Base-by-base conservation (phyloP, 2,113 vertebrate species). In the Acanthochromis polyacanthus region DNA sequence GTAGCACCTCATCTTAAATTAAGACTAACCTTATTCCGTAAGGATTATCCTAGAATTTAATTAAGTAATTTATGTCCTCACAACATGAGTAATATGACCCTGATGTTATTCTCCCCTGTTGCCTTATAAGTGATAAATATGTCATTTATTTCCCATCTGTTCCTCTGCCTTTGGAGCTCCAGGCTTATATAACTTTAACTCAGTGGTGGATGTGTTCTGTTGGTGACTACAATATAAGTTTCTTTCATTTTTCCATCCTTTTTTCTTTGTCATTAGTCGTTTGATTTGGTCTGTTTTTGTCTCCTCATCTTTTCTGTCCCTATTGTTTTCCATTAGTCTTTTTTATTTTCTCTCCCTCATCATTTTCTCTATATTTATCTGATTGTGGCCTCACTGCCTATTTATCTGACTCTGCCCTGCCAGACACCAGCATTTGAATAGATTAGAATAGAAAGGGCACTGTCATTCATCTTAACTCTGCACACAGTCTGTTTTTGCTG, bases 381-480 rank as follows among this genome's bases (percentile, higher is more conserved):
- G 73, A 48, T 50, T 11, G 7, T 48, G 62, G 14, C 10, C 11
- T 69, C 67, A 10, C 38, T 20, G 17, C 23, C 43, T 15, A 43
- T 76, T 76, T 43, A 60, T 60, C 73, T 66, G 62, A 51, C 28
- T 76, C 46, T 30, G 17, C 25, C 14, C 45, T 67, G 19, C 43
- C 32, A 52, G 63, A 60, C 74, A 76, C 32, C 32, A 60, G 46
- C 45, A 43, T 59, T 53, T 67, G 22, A 68, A 63, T 36, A 70
- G 58, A 70, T 71, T 57, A 63, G 25, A 45, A 63, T n/a, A 63
- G 25, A 56, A 56, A 78, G 66, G 48, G 25, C 66, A 55, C 15
- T 14, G 8, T 16, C 38, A 70, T 70, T 63, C 58, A 78, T 63
- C 75, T 70, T n/a, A 61, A 63, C 50, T 46, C 36, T 70, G 36